Evolutionary conservation across 2,888 invertebrate species (phyloP), one percentile per base, ranked within the genome.

Genomic region (Monopis laevigella): DNA sequence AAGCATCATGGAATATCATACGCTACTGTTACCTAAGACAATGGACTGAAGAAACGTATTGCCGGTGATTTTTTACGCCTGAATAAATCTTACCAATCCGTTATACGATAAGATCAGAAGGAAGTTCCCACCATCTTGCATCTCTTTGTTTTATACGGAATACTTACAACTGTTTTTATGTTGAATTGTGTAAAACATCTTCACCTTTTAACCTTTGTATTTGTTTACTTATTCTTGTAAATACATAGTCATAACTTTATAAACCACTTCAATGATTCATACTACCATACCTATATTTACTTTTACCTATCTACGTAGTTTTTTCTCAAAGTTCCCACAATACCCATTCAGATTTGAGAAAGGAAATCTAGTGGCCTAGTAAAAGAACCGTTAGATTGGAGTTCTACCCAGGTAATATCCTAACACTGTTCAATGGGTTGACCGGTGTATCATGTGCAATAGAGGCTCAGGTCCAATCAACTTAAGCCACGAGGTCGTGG

Each of bases 31-130:
- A 21, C 8, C 24, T 21, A 21, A 21, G 24, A 21, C 24, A 21
- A 21, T 21, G 24, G 8, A n/a, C n/a, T n/a, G n/a, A n/a, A 21
- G 6, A 21, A 21, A 21, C 8, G 8, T 5, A 21, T 21, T 21
- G 24, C 24, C 8, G 8, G 32, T 17, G n/a, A 32, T 29, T 32
- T 36, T 36, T 36, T 36, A 36, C 21, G 36, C 12, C 21, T 36
- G 36, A 21, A 45, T 46, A 51, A 43, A 34, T 34, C 38, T 27
- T 51, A 47, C 48, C 46, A 26, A 45, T 46, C 47, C 44, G 48
- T 53, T 50, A 51, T 46, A 46, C 38, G 55, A 59, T 55, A 11
- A 21, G 54, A 58, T 59, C 57, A 40, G 28, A 35, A 18, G 16
- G 54, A 55, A 11, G 29, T 42, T 42, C 54, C 46, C 55, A 57